Evolutionary conservation across 2,888 invertebrate species (phyloP).

Genomic region (Agrochola macilenta): DNA sequence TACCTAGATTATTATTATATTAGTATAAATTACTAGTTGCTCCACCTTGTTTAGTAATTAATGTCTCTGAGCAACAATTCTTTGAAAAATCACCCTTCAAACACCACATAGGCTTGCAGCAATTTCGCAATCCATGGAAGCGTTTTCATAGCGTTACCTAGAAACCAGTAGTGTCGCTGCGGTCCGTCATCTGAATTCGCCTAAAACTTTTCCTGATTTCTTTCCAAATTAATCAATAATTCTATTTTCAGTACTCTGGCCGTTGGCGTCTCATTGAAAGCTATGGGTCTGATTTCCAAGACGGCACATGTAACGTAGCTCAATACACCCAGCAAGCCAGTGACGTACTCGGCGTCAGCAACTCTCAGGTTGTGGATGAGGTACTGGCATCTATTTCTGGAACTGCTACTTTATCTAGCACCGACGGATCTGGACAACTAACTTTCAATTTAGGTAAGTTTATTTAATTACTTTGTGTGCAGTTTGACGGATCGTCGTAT

Average conservation of each 20-base stretch:
- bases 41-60: neutral
- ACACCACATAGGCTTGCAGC: too few species aligned
- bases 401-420: constrained; percentile 80
- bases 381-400: constrained; percentile 87
- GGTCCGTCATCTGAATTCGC: neutral
- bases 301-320: constrained; percentile 91
- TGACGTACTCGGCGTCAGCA: constrained; percentile 69
- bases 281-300: constrained; percentile 91
- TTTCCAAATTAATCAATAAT: neutral
- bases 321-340: constrained; percentile 83
- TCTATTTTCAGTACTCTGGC: constrained; percentile 67
- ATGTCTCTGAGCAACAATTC: neutral
- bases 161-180: neutral
- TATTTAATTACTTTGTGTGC: neutral
- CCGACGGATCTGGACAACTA: constrained; percentile 88
- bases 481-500: neutral
- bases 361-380: constrained; percentile 82
- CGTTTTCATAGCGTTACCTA: neutral
- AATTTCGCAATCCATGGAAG: neutral
- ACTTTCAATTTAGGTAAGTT: constrained; percentile 84
- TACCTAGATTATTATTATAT: too few species aligned
- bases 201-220: neutral
- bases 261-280: constrained; percentile 92
- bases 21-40: neutral
- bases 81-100: neutral